A percentile compares a stretch with the other conserved stretches of the same genome.
phyloP scores from a whole-genome alignment of 2,113 vertebrate species.

The Butorides virescens region DNA sequence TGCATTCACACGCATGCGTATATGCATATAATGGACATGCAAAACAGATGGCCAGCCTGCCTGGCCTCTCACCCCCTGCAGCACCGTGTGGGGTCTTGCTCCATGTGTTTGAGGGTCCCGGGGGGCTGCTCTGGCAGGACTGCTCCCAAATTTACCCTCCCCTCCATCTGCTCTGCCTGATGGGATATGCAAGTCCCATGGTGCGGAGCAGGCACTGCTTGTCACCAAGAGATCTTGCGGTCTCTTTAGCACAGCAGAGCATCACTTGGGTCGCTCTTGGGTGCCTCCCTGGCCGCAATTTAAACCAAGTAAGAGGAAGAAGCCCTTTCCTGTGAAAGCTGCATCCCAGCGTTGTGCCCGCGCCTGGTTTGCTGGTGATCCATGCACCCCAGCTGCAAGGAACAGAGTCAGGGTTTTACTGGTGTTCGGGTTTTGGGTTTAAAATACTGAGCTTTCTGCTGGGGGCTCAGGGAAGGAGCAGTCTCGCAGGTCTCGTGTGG shows the following conservation, averaged over 20 bases:
- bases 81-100: rapidly evolving
- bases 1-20: background rate
- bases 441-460: background rate
- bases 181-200: background rate
- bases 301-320: background rate
- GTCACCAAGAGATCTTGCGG: background rate
- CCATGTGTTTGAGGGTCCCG: background rate
- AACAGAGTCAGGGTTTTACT: background rate
- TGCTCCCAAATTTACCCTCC: background rate
- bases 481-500: rapidly evolving
- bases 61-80: background rate
- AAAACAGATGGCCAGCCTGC: background rate
- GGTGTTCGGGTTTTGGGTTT: background rate
- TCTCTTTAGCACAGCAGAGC: background rate
- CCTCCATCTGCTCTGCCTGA: background rate
- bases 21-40: rapidly evolving
- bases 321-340: background rate
- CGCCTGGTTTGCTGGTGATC: background rate
- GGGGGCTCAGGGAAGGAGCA: background rate
- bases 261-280: rapidly evolving
- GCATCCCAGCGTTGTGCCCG: rapidly evolving
- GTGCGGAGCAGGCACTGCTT: rapidly evolving
- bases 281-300: background rate
- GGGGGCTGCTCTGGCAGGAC: background rate
- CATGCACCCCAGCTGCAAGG: background rate